Evolutionary conservation across 2,888 invertebrate genomes (phyloP).

Genomic region (Hydriomena furcata): DNA sequence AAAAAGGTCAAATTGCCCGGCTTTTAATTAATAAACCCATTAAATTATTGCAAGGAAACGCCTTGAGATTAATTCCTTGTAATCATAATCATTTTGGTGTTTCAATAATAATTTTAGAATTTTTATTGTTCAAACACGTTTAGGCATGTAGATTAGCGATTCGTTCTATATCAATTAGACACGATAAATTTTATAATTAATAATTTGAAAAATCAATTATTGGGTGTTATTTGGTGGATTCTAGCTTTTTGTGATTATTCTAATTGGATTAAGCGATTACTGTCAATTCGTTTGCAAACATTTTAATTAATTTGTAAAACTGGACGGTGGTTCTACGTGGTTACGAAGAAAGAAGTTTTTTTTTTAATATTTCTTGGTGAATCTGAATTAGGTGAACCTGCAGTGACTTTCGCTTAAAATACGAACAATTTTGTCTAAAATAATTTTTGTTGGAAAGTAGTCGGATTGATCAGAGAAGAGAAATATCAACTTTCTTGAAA

Average conservation of each 20-base stretch:
- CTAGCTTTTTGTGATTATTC: slow-evolving; percentile 2
- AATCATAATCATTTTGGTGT: slow-evolving; percentile 38
- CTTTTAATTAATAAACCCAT: slow-evolving; percentile 61
- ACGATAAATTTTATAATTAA: slow-evolving; percentile 16
- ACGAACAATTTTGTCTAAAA: too few species aligned
- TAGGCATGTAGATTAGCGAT: slow-evolving; percentile 17
- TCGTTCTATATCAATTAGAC: slow-evolving; percentile 26
- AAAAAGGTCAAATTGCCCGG: slow-evolving; percentile 55
- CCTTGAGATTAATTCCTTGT: slow-evolving; percentile 56
- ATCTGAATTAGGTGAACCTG: too few species aligned
- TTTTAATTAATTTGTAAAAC: too few species aligned
- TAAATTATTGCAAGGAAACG: slow-evolving; percentile 65
- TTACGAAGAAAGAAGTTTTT: not conserved
- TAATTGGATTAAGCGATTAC: slow-evolving; percentile 19
- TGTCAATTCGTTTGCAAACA: not conserved
- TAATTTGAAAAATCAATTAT: slow-evolving; percentile 13
- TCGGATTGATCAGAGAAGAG: too few species aligned
- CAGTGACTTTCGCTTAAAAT: too few species aligned
- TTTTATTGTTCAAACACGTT: slow-evolving; percentile 27
- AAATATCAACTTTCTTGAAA: not conserved
- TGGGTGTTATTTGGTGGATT: not conserved
- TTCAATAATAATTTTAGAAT: slow-evolving; percentile 28
- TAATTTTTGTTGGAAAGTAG: too few species aligned
- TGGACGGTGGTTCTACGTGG: too few species aligned
- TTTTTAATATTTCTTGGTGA: too few species aligned